Evolutionary conservation across 2,888 invertebrate genomes (phyloP).

Genomic region (Temnothorax rugatulus): DNA sequence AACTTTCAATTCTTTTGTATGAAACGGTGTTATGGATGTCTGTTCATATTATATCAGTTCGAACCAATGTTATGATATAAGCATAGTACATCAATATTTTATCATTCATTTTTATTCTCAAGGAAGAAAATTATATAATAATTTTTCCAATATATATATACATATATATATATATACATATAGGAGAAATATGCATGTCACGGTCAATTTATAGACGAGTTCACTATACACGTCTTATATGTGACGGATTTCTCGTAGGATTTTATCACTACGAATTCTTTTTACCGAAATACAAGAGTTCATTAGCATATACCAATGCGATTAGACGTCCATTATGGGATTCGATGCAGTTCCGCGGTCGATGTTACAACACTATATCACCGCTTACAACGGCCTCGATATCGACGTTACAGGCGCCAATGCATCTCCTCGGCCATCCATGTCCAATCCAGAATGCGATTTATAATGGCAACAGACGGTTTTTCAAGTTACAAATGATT

Average conservation of each 20-base stretch:
- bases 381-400: conserved; percentile 60
- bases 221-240: background rate
- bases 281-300: background rate
- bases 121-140: background rate
- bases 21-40: background rate
- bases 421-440: conserved; percentile 51
- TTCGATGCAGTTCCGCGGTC: conserved; percentile 51
- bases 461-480: conserved; percentile 48
- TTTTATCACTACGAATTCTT: conserved; percentile 9
- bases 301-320: conserved; percentile 44
- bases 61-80: background rate
- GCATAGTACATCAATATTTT: background rate
- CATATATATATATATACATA: background rate
- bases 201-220: background rate
- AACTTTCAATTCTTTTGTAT: conserved; percentile 13
- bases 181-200: background rate
- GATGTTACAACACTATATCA: conserved; percentile 58
- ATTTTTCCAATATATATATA: background rate
- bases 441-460: conserved; percentile 54
- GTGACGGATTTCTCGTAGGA: background rate
- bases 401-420: conserved; percentile 56
- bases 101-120: background rate
- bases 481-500: conserved; percentile 45
- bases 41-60: background rate
- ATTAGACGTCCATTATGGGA: conserved; percentile 64